Evolutionary conservation across 1,140 invertebrate genomes (phyloP).

Genomic region (Hypsibius dujardini): DNA sequence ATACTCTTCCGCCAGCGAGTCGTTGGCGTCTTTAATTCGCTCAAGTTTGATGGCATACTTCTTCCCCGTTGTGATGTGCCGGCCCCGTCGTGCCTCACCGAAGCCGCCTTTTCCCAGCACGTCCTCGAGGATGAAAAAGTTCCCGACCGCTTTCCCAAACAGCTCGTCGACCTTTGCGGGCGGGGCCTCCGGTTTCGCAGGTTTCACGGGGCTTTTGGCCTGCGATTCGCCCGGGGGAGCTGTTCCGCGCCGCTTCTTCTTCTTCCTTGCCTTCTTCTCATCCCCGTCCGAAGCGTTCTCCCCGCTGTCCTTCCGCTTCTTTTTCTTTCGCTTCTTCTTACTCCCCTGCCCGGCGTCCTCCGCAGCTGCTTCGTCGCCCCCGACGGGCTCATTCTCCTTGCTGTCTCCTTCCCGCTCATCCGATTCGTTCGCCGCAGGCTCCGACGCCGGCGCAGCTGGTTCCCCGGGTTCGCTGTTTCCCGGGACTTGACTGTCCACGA

Average conservation of each 20-base stretch:
- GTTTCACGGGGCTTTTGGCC: no score
- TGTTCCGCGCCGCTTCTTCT: not conserved
- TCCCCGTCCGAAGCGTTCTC: not conserved
- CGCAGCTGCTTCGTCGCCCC: not conserved
- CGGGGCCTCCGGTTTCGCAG: no score
- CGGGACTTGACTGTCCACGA: no score
- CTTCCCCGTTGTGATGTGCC: not conserved
- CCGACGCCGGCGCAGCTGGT: no score
- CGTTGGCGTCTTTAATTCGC: not conserved
- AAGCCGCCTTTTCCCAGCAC: not conserved
- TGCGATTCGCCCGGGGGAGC: not conserved
- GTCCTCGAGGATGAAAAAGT: slow-evolving; percentile 1
- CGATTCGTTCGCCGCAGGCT: no score
- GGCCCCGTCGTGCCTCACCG: not conserved
- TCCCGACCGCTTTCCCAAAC: not conserved
- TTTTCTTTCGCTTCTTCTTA: slow-evolving; percentile 6
- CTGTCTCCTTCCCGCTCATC: no score
- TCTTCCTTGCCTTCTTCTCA: not conserved
- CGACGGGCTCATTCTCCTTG: not conserved
- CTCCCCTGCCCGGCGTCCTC: not conserved
- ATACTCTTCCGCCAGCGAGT: not conserved
- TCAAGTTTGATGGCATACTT: not conserved
- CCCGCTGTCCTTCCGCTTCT: not conserved
- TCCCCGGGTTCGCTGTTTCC: no score
- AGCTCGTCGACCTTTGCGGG: not conserved